Conservation (phyloP, 2,888 invertebrate genomes). For the Leptinotarsa haldemani region DNA sequence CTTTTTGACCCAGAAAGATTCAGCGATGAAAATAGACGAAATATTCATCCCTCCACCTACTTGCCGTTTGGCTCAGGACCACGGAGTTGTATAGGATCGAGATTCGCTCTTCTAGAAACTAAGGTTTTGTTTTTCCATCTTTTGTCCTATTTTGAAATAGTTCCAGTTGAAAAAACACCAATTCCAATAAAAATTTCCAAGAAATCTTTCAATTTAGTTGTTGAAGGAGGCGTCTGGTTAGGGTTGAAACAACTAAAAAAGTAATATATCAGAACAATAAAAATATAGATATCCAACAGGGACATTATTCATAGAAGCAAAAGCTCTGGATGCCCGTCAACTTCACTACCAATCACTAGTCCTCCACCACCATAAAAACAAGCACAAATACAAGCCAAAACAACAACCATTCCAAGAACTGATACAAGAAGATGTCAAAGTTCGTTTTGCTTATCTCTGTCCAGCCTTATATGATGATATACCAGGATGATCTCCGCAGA, state of each 20-base stretch:
- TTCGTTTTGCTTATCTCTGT: no score
- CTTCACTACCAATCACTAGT: no score
- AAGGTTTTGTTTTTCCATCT: slow-evolving; percentile 52
- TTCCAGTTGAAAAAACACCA: slow-evolving; percentile 54
- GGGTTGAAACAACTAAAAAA: slow-evolving; percentile 32
- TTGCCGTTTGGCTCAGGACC: slow-evolving; percentile 70
- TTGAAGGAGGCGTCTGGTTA: slow-evolving; percentile 48
- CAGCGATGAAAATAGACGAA: slow-evolving; percentile 58
- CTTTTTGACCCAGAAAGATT: slow-evolving; percentile 66
- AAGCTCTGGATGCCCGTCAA: no score
- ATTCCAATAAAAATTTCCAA: slow-evolving; percentile 54
- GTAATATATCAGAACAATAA: no score
- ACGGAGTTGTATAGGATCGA: slow-evolving; percentile 67
- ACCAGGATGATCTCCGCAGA: no score
- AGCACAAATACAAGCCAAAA: no score
- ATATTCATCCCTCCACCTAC: slow-evolving; percentile 66
- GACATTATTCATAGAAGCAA: no score
- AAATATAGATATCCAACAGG: no score
- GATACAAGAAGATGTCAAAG: no score
- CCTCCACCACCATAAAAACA: no score
- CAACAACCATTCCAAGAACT: no score
- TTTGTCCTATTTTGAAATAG: slow-evolving; percentile 55
- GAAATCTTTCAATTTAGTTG: slow-evolving; percentile 46
- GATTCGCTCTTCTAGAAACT: slow-evolving; percentile 63
- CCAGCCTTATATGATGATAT: no score